Conservation (phyloP, 2,113 vertebrate species). For the Rhabdornis inornatus region DNA sequence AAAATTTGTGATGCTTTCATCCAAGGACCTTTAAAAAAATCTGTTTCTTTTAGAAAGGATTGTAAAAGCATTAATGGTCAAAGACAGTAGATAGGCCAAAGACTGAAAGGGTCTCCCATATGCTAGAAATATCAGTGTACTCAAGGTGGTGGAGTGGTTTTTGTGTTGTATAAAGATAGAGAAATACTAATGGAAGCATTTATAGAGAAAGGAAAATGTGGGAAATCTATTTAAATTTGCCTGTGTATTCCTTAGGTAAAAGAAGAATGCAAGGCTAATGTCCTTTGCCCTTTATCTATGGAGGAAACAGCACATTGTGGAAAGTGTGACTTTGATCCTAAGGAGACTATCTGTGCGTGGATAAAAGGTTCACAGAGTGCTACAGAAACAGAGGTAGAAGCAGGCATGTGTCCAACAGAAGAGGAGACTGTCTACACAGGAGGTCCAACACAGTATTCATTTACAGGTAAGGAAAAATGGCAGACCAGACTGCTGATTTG, state of each 20-base stretch:
- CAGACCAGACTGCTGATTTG: background rate
- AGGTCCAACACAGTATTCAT: slow-evolving; percentile 67
- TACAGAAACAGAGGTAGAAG: background rate
- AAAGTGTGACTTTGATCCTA: slow-evolving; percentile 81
- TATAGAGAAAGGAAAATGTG: background rate
- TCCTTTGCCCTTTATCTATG: slow-evolving; percentile 76
- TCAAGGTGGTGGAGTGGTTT: background rate
- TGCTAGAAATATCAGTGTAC: background rate
- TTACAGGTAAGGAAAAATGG: slow-evolving; percentile 77
- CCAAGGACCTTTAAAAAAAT: background rate
- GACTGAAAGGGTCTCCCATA: background rate
- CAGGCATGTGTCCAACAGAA: slow-evolving; percentile 68
- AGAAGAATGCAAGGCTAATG: slow-evolving; percentile 72
- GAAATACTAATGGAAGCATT: background rate
- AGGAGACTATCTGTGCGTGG: slow-evolving; percentile 74
- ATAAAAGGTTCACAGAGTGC: background rate
- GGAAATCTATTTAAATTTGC: background rate
- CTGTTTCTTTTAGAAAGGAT: background rate
- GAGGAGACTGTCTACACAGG: slow-evolving; percentile 81
- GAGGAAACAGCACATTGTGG: slow-evolving; percentile 79
- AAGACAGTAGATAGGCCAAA: background rate
- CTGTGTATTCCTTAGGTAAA: slow-evolving; percentile 48
- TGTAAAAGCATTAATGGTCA: background rate
- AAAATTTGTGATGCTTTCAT: background rate
- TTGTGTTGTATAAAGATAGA: background rate